phyloP scores from a whole-genome alignment of 2,888 invertebrate species.

The Magallana nippona region DNA sequence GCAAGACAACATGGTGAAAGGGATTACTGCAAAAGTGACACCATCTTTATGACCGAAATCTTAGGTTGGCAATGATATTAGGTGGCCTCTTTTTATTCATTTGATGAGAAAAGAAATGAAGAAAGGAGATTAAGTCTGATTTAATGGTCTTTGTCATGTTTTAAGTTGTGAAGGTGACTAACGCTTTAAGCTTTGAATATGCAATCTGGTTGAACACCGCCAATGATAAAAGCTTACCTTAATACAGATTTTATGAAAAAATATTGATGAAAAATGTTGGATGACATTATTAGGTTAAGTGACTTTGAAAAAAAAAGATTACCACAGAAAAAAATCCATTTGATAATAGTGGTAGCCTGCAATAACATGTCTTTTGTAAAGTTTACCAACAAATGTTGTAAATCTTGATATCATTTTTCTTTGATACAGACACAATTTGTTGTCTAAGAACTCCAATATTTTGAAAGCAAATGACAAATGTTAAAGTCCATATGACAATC shows the following conservation, averaged over 20 bases:
- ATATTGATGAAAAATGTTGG: constrained; percentile 4
- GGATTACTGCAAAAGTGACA: constrained; percentile 5
- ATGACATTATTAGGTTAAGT: constrained; percentile 13
- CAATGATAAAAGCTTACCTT: constrained; percentile 21
- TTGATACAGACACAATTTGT: too few species aligned
- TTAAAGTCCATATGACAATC: too few species aligned
- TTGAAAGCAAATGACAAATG: too few species aligned
- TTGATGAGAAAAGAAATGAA: constrained; percentile 24
- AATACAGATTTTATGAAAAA: constrained; percentile 31
- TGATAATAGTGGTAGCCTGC: neutral
- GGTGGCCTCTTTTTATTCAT: constrained; percentile 7
- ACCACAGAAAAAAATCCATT: neutral
- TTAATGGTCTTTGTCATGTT: constrained; percentile 21
- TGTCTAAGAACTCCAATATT: too few species aligned
- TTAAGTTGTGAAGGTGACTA: constrained; percentile 27
- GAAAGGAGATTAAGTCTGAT: constrained; percentile 11
- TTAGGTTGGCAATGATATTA: constrained; percentile 12
- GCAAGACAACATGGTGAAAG: neutral
- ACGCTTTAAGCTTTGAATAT: neutral
- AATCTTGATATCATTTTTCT: too few species aligned
- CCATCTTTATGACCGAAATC: neutral
- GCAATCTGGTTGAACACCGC: neutral
- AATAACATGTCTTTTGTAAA: too few species aligned
- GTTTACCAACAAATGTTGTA: too few species aligned
- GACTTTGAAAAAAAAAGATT: neutral